Evolutionary conservation across 2,113 vertebrate genomes (phyloP), one percentile per base, ranked within the genome.

Genomic region (Thunnus maccoyii): DNA sequence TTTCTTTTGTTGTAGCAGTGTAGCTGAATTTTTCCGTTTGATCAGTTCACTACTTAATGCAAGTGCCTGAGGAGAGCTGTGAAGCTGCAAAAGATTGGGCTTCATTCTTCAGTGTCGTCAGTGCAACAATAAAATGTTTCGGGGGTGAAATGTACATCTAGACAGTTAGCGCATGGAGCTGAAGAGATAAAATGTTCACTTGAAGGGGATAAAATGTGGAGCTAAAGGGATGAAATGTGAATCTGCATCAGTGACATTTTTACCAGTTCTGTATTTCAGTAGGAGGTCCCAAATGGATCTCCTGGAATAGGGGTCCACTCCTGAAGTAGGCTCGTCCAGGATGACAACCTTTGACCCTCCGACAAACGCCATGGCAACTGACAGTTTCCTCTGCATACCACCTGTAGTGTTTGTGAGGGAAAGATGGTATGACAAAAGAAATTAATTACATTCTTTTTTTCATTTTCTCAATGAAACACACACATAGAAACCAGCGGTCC

Each of bases 321-420:
- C 97, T n/a, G 97, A 97, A 11, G 97, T 99, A 13, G 97, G 97
- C 64, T 99, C 97, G 1, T 99, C 97, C 81, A 98, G 88, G 86
- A 99, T 94, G 80, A 99, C 95, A 0, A 96, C 96, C 81, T 94
- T 95, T 1, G 96, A 95, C 1, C 93, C 92, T 9, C 97, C 97
- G 13, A 97, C 96, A 88, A 99, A 98, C 1, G 97, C 96, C 86
- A 98, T 97, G 36, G 96, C 97, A 47, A 98, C 92, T 0, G 97
- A 99, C 27, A 99, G 91, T 54, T 96, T 97, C 91, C 97, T 96
- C 91, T 96, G 97, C 95, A 96, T 96, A 13, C 97, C 97, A 0
- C 97, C 97, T 84, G 95, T 91, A 72, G 12, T 10, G 27, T 27
- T 18, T 22, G 8, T 0, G 54, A 46, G n/a, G 58, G 15, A 55